These are phyloP conservation scores for Tachycineta bicolor DNA, from an alignment of 2,113 vertebrate genomes.

Conservation along the genomic window DNA sequence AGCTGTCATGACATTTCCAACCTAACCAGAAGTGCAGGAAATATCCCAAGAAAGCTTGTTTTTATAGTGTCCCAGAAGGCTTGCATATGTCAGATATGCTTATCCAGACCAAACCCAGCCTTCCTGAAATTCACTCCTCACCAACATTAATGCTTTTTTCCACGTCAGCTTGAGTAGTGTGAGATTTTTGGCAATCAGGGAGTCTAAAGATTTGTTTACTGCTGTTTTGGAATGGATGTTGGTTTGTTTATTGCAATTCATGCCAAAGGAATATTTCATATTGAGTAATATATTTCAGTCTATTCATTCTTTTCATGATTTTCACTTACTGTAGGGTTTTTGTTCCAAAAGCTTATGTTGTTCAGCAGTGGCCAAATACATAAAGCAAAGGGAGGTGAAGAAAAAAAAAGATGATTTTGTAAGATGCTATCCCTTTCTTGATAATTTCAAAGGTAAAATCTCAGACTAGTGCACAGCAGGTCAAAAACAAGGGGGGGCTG, in stretches of 20 bases:
- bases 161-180: background rate
- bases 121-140: conserved; percentile 39
- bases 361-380: background rate
- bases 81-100: conserved; percentile 42
- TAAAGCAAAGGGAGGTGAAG: background rate
- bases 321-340: background rate
- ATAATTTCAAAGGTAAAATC: background rate
- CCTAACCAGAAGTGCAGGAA: conserved; percentile 51
- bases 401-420: background rate
- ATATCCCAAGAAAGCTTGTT: conserved; percentile 51
- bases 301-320: background rate
- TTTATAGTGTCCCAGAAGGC: conserved; percentile 30
- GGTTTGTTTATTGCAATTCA: conserved; percentile 36
- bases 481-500: background rate
- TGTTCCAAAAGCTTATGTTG: background rate
- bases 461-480: background rate
- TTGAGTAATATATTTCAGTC: background rate
- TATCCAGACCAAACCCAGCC: conserved; percentile 54
- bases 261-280: conserved; percentile 33
- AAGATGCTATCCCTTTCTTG: background rate
- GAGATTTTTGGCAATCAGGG: conserved; percentile 26
- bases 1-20: conserved; percentile 29
- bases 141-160: conserved; percentile 45
- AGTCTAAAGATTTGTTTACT: conserved; percentile 49
- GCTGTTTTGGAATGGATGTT: conserved; percentile 13